phyloP scores from a whole-genome alignment of 2,888 invertebrate species.

The Drosophila tanythrix region DNA sequence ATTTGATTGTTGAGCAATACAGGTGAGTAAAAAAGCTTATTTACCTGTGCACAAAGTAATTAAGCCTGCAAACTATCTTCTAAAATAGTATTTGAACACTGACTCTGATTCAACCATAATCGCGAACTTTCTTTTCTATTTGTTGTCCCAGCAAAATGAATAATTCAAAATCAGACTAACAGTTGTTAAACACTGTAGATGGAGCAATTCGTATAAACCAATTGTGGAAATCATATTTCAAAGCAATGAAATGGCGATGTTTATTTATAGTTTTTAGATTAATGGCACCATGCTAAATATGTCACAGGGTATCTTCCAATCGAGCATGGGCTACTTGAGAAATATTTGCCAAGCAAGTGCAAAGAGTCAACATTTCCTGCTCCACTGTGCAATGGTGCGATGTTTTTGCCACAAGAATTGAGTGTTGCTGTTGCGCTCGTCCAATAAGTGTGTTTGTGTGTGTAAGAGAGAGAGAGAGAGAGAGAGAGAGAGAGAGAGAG shows the following conservation, averaged over 20 bases:
- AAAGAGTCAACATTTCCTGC: constrained; percentile 12
- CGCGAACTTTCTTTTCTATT: neutral
- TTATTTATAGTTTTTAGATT: neutral
- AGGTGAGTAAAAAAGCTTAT: neutral
- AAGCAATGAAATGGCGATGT: neutral
- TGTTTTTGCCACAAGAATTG: constrained; percentile 12
- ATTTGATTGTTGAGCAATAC: neutral
- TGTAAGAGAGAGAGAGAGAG: neutral
- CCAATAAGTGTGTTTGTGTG: neutral
- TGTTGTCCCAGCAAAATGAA: neutral
- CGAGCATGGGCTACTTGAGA: neutral
- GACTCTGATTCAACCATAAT: neutral
- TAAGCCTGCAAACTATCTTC: neutral
- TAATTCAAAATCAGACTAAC: neutral
- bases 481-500: too few relatives aligned
- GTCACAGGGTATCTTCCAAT: constrained; percentile 6
- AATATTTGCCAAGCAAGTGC: neutral
- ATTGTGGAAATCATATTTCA: neutral
- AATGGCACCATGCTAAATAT: neutral
- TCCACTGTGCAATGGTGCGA: constrained; percentile 25
- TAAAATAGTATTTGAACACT: neutral
- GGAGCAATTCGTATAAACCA: neutral
- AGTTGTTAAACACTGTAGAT: neutral
- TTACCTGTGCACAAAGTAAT: neutral
- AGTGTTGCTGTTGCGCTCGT: constrained; percentile 2